Base-by-base conservation (phyloP, 2,888 invertebrate species). In the Drosophila lacicola region DNA sequence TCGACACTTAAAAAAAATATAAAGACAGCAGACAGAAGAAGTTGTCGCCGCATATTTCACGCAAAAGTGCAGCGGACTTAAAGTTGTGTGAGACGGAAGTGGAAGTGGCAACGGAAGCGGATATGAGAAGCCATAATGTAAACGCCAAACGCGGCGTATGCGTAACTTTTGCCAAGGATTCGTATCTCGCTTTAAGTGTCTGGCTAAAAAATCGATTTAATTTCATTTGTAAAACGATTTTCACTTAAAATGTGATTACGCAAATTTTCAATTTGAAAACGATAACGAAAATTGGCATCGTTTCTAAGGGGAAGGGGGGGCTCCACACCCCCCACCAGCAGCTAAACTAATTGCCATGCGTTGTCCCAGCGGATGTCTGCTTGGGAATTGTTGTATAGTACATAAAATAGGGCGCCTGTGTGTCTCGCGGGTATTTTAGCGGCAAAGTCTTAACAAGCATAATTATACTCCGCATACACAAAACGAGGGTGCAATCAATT, bases 191-290 rank as follows among this genome's bases (percentile, higher is more conserved):
- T 74, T 80, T 71, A 70, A 83, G 67, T 53, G 77, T 51, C 70
- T 61, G 57, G 63, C 66, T 61, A 49, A 63, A 71, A 81, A 88
- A 88, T 85, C 87, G 81, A 85, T 85, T 88, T 79, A 83, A 85
- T 81, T 85, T 77, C 67, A 88, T 83, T 85, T 81, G 77, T 69
- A 73, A 86, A 83, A 69, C 88, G 90, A 90, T 82, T 90, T 90
- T 90, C 88, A 88, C 90, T 90, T 81, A 83, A 89, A 90, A 90
- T 90, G 75, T 85, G 89, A 90, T 90, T 90, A 90, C 90, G 90
- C 88, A 90, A 90, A 90, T 90, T 88, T 85, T 86, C 85, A 88
- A 85, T 89, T 85, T 86, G 79, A 86, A 87, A 88, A 83, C 76
- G 85, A 88, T 85, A 85, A 88, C 87, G 78, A 69, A 82, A 85